These are phyloP conservation scores for Mixornis gularis DNA, from an alignment of 2,113 vertebrate species.

Conservation along the genomic window DNA sequence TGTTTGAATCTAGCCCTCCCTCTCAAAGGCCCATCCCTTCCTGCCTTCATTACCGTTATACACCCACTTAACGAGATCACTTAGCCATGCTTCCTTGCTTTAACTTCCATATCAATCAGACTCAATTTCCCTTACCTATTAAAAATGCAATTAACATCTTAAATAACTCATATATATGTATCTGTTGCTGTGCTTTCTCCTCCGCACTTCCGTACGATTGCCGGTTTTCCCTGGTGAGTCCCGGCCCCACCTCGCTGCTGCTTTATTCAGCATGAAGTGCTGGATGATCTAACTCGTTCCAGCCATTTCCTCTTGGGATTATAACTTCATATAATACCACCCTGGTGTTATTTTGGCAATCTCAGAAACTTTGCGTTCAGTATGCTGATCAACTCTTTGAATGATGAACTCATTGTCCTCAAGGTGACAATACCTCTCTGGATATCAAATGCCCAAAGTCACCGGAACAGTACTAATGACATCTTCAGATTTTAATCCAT, in stretches of 20 bases:
- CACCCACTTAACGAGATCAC: neutral
- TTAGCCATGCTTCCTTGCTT: neutral
- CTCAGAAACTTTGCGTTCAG: neutral
- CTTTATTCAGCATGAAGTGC: neutral
- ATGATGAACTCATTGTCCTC: neutral
- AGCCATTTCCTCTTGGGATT: neutral
- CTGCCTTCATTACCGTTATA: neutral
- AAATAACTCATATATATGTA: neutral
- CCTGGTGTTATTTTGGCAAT: neutral
- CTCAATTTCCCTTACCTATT: neutral
- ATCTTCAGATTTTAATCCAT: constrained; percentile 20
- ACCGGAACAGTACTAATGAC: neutral
- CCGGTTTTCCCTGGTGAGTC: neutral
- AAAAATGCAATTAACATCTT: neutral
- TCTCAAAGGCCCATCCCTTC: neutral
- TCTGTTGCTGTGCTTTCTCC: neutral
- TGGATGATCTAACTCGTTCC: neutral
- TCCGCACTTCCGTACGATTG: accelerated
- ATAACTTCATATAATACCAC: neutral
- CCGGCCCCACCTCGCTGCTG: neutral
- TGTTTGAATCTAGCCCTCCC: neutral
- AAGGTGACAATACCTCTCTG: neutral
- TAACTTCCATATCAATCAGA: neutral
- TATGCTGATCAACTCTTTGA: neutral
- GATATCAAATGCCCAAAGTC: neutral